These are phyloP conservation scores for Pseudorhiza aurosa DNA, from an alignment of 30 jellyfish, hydroid and myxozoan genomes.

Conservation along the genomic window DNA sequence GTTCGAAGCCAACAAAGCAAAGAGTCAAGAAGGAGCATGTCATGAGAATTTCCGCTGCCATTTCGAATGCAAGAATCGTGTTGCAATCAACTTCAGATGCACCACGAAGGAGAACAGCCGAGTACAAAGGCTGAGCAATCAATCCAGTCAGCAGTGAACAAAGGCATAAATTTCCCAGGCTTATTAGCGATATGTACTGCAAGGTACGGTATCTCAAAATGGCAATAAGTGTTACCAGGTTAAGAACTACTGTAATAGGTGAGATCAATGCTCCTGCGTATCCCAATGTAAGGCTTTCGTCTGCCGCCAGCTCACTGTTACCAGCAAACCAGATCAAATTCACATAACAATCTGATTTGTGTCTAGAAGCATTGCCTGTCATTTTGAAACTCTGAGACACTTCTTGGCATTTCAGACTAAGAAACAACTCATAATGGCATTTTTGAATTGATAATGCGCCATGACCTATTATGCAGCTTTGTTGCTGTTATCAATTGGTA, in stretches of 20 bases:
- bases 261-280: slow-evolving; percentile 3
- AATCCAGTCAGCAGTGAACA: slow-evolving; percentile 22
- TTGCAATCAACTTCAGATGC: background rate
- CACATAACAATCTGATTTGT: background rate
- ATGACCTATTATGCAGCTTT: too few relatives aligned
- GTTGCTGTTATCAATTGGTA: too few relatives aligned
- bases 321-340: background rate
- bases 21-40: slow-evolving; percentile 28
- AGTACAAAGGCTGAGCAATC: slow-evolving; percentile 22
- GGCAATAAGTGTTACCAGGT: slow-evolving; percentile 19
- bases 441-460: too few relatives aligned
- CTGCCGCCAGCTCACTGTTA: background rate
- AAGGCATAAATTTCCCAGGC: background rate
- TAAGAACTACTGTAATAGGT: background rate
- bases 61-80: background rate
- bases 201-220: background rate
- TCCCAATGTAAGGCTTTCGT: background rate
- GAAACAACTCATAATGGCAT: too few relatives aligned
- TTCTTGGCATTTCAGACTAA: too few relatives aligned
- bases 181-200: background rate
- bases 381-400: too few relatives aligned
- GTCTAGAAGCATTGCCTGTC: background rate
- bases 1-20: slow-evolving; percentile 32
- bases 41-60: slow-evolving; percentile 14
- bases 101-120: background rate